Percentiles rank a stretch among this genome's conserved stretches.
Conservation (phyloP, 2,888 invertebrate species). For the Noctua fimbriata region DNA sequence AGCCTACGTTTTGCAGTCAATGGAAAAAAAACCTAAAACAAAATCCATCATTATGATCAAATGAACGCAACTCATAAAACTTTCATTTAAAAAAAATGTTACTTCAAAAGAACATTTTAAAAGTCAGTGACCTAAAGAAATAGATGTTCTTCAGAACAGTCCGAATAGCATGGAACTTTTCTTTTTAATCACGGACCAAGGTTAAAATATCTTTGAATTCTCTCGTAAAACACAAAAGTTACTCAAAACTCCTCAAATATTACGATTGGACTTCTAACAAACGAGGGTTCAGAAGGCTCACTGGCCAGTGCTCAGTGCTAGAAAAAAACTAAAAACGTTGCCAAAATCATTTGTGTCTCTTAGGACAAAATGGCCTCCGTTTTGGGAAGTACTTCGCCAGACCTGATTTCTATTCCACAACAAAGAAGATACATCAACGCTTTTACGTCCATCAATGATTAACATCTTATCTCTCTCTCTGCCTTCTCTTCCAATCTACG, state of each 20-base stretch:
- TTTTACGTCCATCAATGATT: background rate
- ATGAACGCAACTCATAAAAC: slow-evolving; percentile 5
- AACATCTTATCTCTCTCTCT: background rate
- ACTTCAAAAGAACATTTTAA: slow-evolving; percentile 30
- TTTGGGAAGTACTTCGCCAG: background rate
- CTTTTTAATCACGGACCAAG: slow-evolving; percentile 50
- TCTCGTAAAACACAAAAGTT: slow-evolving; percentile 52
- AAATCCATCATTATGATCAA: background rate
- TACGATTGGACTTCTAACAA: slow-evolving; percentile 21
- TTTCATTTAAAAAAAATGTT: slow-evolving; percentile 10
- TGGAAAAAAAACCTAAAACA: background rate
- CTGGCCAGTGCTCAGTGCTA: background rate
- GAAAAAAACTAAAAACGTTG: background rate
- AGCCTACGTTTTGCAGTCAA: background rate
- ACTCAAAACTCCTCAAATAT: slow-evolving; percentile 51
- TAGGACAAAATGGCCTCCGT: background rate
- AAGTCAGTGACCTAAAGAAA: slow-evolving; percentile 39
- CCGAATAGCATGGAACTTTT: slow-evolving; percentile 48
- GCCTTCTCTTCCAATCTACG: background rate
- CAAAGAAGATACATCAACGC: background rate
- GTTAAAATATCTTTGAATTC: slow-evolving; percentile 43
- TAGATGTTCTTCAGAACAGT: slow-evolving; percentile 23
- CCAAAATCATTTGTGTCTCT: background rate
- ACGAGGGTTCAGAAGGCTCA: slow-evolving; percentile 2
- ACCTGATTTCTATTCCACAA: background rate